A percentile compares a stretch with the other conserved stretches of the same genome.
phyloP scores from a whole-genome alignment of 2,797 vertebrate species.

The Aphelocoma californica region DNA sequence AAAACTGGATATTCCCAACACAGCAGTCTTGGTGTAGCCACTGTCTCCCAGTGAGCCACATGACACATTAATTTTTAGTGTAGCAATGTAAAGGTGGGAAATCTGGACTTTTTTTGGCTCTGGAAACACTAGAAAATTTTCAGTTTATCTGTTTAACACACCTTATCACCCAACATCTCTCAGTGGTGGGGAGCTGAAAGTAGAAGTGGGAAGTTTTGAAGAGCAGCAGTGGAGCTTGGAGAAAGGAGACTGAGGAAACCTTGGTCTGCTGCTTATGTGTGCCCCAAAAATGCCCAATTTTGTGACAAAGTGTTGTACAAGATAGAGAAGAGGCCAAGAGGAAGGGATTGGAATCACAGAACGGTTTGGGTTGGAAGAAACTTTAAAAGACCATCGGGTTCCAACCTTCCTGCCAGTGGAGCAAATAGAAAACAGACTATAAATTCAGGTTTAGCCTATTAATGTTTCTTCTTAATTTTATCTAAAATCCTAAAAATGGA shows the following conservation, averaged over 20 bases:
- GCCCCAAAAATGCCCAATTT: background rate
- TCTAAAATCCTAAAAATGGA: background rate
- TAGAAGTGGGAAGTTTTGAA: background rate
- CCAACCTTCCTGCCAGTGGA: background rate
- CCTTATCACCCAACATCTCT: rapidly evolving
- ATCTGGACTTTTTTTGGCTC: background rate
- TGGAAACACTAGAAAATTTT: background rate
- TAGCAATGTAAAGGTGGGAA: background rate
- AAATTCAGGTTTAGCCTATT: background rate
- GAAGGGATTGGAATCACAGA: background rate
- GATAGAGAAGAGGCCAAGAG: background rate
- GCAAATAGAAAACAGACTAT: background rate
- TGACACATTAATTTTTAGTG: background rate
- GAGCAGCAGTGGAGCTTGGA: background rate
- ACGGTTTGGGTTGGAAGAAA: background rate
- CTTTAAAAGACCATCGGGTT: rapidly evolving
- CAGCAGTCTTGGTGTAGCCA: rapidly evolving
- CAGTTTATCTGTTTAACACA: rapidly evolving
- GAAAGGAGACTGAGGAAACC: background rate
- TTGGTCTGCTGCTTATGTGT: background rate
- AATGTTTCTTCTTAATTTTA: background rate
- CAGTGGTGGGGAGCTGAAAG: background rate
- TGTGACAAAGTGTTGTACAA: background rate
- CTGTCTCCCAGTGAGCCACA: background rate
- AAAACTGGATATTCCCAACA: background rate